Evolutionary conservation across 37 sponge, comb jelly and placozoan species (phyloP), one percentile per base, ranked within the genome.

Genomic region (Agelas oroides): DNA sequence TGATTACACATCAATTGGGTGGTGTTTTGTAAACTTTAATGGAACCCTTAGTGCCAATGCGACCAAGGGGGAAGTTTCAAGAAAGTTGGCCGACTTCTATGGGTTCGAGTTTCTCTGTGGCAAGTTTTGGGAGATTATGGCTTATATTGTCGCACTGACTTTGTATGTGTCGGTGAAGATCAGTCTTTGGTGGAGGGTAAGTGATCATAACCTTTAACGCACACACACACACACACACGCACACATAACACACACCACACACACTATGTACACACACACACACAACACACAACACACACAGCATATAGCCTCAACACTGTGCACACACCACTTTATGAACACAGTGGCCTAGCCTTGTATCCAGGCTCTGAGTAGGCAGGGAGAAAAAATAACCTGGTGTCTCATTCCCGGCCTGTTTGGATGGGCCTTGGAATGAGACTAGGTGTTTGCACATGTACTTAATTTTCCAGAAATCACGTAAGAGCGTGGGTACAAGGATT

Each of bases 61-160:
- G 3, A 23, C 5, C 21, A 11, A 32, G 11, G 58, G 5, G 19
- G 63, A 60, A 41, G 17, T 20, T 12, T 24, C 24, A 20, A 1
- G 31, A 24, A 27, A 2, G 11, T 36, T 70, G 20, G 40, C 46
- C 13, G 63, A 71, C 31, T 84, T 55, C 46, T 65, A 64, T 23
- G 54, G 25, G 15, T 40, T 84, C 0, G 84, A 84, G 75, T 65
- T 84, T 18, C 25, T 74, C 34, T 73, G 64, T 64, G 85, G 85
- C 33, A 88, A 92, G 41, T 70, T 87, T 41, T 92, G 93, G 93
- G 88, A 88, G 81, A 74, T 92, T 66, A 6, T 64, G 25, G 40
- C 85, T 5, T 88, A 64, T 37, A 11, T 88, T 31, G 16, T 84
- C 12, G 34, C 80, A 21, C 18, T 82, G 0, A 64, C 79, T 14